Conservation (phyloP, 2,113 vertebrate genomes). For the Sarotherodon lohbergeri region DNA sequence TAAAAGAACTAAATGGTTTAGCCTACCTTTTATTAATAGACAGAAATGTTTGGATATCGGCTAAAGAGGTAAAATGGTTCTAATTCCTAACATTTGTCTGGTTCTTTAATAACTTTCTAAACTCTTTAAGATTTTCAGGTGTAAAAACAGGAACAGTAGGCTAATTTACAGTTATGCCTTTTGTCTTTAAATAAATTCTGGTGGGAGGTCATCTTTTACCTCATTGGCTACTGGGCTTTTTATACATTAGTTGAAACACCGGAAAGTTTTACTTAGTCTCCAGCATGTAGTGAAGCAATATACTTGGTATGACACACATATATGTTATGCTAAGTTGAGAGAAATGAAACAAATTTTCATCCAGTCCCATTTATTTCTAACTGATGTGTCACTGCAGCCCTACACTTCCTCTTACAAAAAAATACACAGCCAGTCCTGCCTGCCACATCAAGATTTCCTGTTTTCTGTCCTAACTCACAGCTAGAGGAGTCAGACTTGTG, state of each 20-base stretch:
- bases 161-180: not conserved
- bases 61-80: not conserved
- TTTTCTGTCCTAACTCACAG: not conserved
- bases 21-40: not conserved
- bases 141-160: not conserved
- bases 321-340: not conserved
- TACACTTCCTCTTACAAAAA: not conserved
- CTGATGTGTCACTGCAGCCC: not conserved
- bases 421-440: not conserved
- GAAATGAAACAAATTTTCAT: not conserved
- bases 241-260: not conserved
- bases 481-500: not conserved
- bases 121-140: not conserved
- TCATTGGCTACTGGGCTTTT: not conserved
- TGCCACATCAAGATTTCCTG: not conserved
- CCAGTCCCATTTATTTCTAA: not conserved
- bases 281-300: not conserved
- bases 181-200: not conserved
- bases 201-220: not conserved
- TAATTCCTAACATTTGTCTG: not conserved
- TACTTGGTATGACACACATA: not conserved
- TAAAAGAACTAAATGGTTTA: not conserved
- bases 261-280: not conserved
- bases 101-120: not conserved
- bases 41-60: not conserved